These are phyloP conservation scores for Vombatus ursinus DNA, from an alignment of 2,113 vertebrate genomes.

Conservation along the genomic window DNA sequence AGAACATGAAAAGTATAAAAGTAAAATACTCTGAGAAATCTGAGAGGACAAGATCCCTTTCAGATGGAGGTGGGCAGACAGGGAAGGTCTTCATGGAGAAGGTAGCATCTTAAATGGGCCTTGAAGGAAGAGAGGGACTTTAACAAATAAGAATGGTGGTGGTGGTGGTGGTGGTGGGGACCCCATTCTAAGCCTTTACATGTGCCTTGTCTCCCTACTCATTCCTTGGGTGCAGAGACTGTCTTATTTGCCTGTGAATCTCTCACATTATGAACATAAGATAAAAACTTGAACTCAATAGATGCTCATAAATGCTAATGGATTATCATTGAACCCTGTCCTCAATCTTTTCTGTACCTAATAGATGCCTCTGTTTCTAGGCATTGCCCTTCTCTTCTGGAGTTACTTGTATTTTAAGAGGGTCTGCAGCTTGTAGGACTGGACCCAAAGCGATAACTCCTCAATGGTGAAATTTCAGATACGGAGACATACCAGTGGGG, in stretches of 20 bases:
- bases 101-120: background rate
- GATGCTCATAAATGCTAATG: background rate
- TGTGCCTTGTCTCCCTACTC: background rate
- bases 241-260: background rate
- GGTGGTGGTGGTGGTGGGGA: background rate
- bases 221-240: background rate
- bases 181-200: background rate
- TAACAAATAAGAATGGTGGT: background rate
- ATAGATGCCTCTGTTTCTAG: background rate
- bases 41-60: background rate
- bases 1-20: background rate
- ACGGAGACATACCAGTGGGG: background rate
- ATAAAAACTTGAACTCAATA: background rate
- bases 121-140: background rate
- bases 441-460: background rate
- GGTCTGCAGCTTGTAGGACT: background rate
- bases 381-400: background rate
- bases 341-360: background rate
- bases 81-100: background rate
- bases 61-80: background rate
- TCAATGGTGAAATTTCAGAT: background rate
- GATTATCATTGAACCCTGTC: background rate
- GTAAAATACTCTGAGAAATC: background rate
- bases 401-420: background rate
- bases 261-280: background rate